phyloP scores from a whole-genome alignment of 2,888 invertebrate species.

The Mimachlamys varia region DNA sequence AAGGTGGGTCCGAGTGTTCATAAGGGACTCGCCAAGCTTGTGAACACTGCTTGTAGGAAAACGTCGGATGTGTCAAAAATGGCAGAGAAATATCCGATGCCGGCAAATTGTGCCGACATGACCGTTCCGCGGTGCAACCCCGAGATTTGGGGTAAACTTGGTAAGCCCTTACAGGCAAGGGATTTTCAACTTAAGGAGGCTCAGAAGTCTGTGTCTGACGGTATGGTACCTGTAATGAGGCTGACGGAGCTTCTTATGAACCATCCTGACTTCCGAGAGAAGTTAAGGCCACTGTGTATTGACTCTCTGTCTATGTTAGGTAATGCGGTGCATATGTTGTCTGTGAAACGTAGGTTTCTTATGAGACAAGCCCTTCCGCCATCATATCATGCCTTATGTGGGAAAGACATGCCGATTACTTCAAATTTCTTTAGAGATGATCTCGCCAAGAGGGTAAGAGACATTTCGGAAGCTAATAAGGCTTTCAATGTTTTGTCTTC shows the following conservation, averaged over 20 bases:
- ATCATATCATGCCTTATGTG: not conserved
- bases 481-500: not conserved
- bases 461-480: not conserved
- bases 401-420: not conserved
- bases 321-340: not conserved
- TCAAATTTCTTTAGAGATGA: not conserved
- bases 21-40: not conserved
- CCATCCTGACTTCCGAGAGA: too few species aligned
- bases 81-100: not conserved
- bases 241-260: not conserved
- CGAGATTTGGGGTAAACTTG: constrained; percentile 14
- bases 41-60: not conserved
- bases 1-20: not conserved
- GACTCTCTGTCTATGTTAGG: too few species aligned
- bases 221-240: not conserved
- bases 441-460: not conserved
- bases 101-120: not conserved
- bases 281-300: too few species aligned
- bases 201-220: not conserved
- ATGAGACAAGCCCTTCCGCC: not conserved
- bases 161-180: not conserved
- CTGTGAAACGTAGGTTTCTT: not conserved
- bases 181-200: not conserved
- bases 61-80: not conserved
- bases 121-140: not conserved